phyloP scores from a whole-genome alignment of 2,888 invertebrate genomes.

The Drosophila borealis region DNA sequence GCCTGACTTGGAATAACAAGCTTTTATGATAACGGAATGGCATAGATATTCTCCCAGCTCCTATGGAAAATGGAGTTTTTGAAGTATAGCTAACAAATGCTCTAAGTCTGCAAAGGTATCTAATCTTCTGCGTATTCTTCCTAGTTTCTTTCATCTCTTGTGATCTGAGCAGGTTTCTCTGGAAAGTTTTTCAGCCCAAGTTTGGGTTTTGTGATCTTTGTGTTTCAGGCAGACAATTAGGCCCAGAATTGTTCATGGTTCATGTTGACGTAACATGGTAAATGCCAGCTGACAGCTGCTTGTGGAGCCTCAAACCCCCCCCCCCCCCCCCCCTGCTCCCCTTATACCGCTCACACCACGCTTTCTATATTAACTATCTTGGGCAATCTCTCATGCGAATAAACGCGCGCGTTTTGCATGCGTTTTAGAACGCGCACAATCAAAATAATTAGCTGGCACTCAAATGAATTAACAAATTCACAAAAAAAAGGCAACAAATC shows the following conservation, averaged over 20 bases:
- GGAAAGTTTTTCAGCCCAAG: slow-evolving; percentile 6
- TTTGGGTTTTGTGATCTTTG: slow-evolving; percentile 37
- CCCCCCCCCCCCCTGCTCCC: neutral
- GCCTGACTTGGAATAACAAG: no score
- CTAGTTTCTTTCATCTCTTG: neutral
- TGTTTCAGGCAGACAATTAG: slow-evolving; percentile 13
- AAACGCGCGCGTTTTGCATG: slow-evolving; percentile 42
- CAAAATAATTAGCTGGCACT: slow-evolving; percentile 58
- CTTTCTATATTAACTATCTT: neutral
- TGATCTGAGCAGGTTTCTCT: neutral
- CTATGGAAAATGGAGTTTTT: no score
- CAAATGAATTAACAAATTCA: slow-evolving; percentile 53
- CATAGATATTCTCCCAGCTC: no score
- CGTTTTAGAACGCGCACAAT: slow-evolving; percentile 47
- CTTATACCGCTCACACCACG: neutral
- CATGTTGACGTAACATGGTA: slow-evolving; percentile 28
- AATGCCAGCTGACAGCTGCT: slow-evolving; percentile 28
- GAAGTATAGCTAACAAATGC: no score
- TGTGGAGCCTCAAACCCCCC: neutral
- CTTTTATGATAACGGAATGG: no score
- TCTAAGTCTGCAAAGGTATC: neutral
- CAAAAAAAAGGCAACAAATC: slow-evolving; percentile 9
- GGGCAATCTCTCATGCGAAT: slow-evolving; percentile 38
- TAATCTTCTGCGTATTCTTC: neutral
- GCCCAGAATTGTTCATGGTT: slow-evolving; percentile 17